Evolutionary conservation across 2,888 invertebrate species (phyloP).

Genomic region (Tenthredo notha): DNA sequence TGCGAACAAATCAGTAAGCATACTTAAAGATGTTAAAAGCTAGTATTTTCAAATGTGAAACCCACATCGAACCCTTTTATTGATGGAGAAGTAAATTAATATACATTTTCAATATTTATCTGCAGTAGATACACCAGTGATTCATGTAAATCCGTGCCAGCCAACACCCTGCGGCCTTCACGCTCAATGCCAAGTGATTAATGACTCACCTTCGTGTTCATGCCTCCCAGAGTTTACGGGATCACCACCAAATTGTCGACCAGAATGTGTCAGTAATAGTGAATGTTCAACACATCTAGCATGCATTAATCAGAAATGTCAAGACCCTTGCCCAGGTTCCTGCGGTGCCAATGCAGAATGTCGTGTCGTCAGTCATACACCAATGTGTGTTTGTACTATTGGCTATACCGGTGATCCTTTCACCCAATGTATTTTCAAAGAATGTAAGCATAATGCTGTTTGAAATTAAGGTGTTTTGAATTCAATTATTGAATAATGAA

Average conservation of each 20-base stretch:
- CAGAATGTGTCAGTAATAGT: slow-evolving; percentile 85
- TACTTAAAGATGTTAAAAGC: neutral
- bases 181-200: slow-evolving; percentile 83
- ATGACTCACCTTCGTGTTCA: slow-evolving; percentile 84
- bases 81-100: neutral
- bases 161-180: slow-evolving; percentile 86
- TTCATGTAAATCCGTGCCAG: slow-evolving; percentile 82
- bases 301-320: slow-evolving; percentile 86
- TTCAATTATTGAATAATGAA: slow-evolving; percentile 32
- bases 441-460: slow-evolving; percentile 72
- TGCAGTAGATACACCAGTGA: slow-evolving; percentile 76
- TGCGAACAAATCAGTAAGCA: slow-evolving; percentile 78
- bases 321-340: slow-evolving; percentile 85
- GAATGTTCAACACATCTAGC: slow-evolving; percentile 84
- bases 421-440: slow-evolving; percentile 79
- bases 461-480: neutral
- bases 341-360: slow-evolving; percentile 88
- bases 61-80: neutral
- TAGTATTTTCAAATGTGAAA: neutral
- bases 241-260: slow-evolving; percentile 84
- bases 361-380: slow-evolving; percentile 86
- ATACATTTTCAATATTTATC: slow-evolving; percentile 61
- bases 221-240: slow-evolving; percentile 84
- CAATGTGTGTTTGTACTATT: slow-evolving; percentile 83
- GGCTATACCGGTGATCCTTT: slow-evolving; percentile 86